These are phyloP conservation scores for Leptinotarsa rubiginosa DNA, from an alignment of 2,888 invertebrate species.

Conservation along the genomic window DNA sequence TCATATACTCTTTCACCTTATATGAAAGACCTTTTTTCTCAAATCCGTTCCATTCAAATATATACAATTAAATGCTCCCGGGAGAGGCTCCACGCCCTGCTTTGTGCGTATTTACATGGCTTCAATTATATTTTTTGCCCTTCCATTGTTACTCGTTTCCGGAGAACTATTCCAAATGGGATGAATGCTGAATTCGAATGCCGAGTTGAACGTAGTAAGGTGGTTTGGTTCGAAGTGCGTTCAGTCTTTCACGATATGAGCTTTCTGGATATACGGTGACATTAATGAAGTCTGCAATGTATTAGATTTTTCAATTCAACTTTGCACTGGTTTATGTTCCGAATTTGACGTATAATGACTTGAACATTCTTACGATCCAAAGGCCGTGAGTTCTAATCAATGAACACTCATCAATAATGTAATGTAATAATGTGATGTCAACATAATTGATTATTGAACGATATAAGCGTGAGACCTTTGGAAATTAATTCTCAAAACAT, in stretches of 20 bases:
- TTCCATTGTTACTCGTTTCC: conserved; percentile 2
- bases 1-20: not conserved
- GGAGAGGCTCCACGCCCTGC: not conserved
- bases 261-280: not conserved
- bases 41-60: not conserved
- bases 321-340: too few species aligned
- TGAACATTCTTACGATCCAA: too few species aligned
- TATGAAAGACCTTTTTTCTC: not conserved
- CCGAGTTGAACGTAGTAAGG: not conserved
- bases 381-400: too few species aligned
- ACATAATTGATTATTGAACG: too few species aligned
- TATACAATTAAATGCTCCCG: conserved; percentile 7
- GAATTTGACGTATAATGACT: too few species aligned
- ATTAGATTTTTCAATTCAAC: too few species aligned
- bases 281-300: not conserved
- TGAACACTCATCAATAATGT: too few species aligned
- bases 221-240: not conserved
- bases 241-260: not conserved
- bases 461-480: too few species aligned
- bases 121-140: conserved; percentile 14
- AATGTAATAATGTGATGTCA: too few species aligned
- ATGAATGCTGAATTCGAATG: not conserved
- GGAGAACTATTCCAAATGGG: not conserved
- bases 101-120: conserved; percentile 5
- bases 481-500: too few species aligned